Percentiles rank a stretch among this genome's conserved stretches.
Conservation (phyloP, 37 sponge, comb jelly and placozoan genomes). For the Cladorhizidae sp. region DNA sequence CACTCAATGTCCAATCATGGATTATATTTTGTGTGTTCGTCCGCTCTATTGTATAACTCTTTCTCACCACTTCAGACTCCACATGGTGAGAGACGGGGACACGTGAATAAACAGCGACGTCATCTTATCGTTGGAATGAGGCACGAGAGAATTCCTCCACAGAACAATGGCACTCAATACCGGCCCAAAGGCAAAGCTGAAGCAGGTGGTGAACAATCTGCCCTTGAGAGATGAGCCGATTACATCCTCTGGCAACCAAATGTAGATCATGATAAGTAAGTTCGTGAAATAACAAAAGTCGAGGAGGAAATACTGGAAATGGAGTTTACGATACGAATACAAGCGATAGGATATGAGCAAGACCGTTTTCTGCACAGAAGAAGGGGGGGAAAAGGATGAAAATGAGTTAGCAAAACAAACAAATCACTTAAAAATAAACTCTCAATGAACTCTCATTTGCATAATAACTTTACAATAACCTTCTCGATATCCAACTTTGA, state of each 20-base stretch:
- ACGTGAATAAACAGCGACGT: conserved; percentile 69
- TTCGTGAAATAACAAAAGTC: conserved; percentile 80
- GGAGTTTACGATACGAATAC: conserved; percentile 46
- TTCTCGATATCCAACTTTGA: too few relatives aligned
- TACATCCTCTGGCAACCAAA: conserved; percentile 34
- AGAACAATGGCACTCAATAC: conserved; percentile 43
- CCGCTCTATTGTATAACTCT: too few relatives aligned
- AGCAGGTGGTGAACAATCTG: conserved; percentile 26
- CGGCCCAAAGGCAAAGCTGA: conserved; percentile 52
- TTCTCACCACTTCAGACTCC: conserved; percentile 62
- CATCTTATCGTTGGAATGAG: conserved; percentile 74
- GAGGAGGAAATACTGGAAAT: conserved; percentile 64
- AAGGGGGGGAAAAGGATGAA: too few relatives aligned
- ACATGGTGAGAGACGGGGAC: conserved; percentile 52
- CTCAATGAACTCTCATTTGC: too few relatives aligned
- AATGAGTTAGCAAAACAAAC: too few relatives aligned
- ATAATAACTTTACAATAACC: too few relatives aligned
- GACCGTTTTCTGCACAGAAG: conserved; percentile 30
- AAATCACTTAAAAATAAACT: too few relatives aligned
- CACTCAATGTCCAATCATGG: too few relatives aligned
- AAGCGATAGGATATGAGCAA: conserved; percentile 42
- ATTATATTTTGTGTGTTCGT: too few relatives aligned
- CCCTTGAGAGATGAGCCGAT: not conserved
- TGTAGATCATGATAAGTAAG: conserved; percentile 48
- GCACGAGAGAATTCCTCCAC: conserved; percentile 72